These are phyloP conservation scores for Hippoglossus stenolepis DNA, from an alignment of 2,113 vertebrate species.

Conservation along the genomic window DNA sequence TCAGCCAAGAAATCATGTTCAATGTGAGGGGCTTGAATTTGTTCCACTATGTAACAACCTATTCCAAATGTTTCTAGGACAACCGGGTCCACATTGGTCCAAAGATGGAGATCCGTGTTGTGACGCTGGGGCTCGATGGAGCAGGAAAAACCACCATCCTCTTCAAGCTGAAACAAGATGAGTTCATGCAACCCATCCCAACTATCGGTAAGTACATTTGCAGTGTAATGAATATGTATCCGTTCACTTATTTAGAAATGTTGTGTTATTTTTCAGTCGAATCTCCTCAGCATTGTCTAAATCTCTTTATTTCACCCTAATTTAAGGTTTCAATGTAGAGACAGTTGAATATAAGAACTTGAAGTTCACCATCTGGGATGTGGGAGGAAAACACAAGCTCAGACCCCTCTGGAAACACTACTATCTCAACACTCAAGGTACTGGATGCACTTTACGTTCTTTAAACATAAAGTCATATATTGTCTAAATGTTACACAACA, in stretches of 20 bases:
- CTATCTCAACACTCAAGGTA: constrained; percentile 99
- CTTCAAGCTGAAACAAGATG: constrained; percentile 98
- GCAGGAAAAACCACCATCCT: constrained; percentile 99
- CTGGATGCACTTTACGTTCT: background rate
- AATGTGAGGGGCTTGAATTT: background rate
- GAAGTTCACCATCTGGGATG: constrained; percentile 99
- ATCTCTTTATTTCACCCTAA: background rate
- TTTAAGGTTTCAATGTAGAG: constrained; percentile 95
- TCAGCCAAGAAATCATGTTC: background rate
- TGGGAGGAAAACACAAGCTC: constrained; percentile 97
- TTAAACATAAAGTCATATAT: background rate
- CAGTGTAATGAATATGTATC: background rate
- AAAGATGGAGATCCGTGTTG: constrained; percentile 99
- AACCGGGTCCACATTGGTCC: constrained; percentile 98
- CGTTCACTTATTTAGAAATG: background rate
- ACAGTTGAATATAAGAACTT: constrained; percentile 99
- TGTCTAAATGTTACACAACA: background rate
- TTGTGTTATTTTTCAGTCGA: background rate
- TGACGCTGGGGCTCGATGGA: constrained; percentile 94
- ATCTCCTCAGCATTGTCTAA: background rate
- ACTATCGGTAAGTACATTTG: constrained; percentile 88
- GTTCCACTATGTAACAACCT: background rate
- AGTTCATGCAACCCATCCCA: constrained; percentile 99
- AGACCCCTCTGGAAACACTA: constrained; percentile 99
- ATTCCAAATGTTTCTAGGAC: constrained; percentile 81